Evolutionary conservation across 2,888 invertebrate genomes (phyloP).

Genomic region (Eustalomyia histrio): DNA sequence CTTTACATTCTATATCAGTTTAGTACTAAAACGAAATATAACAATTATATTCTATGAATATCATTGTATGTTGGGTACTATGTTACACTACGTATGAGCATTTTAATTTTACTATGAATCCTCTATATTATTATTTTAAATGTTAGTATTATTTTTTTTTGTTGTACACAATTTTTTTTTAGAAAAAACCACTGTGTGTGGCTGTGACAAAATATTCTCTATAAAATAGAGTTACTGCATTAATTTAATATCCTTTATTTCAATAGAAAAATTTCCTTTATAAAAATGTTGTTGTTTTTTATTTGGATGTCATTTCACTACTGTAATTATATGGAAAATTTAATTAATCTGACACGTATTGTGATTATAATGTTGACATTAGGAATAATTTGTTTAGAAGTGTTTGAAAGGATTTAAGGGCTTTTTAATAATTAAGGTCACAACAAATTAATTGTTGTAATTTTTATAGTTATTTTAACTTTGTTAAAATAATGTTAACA

Average conservation of each 20-base stretch:
- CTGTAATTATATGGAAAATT: constrained; percentile 17
- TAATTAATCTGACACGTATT: constrained; percentile 42
- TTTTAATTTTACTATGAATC: constrained; percentile 5
- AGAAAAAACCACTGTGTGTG: constrained; percentile 20
- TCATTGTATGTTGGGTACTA: not conserved
- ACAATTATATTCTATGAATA: not conserved
- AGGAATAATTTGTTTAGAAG: constrained; percentile 1
- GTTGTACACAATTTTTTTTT: constrained; percentile 34
- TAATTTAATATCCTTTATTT: constrained; percentile 57
- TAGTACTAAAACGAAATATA: not conserved
- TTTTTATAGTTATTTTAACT: too few species aligned
- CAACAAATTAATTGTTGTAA: not conserved
- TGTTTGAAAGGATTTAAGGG: not conserved
- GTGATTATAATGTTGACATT: constrained; percentile 39
- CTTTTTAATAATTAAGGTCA: constrained; percentile 9
- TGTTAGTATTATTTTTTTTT: not conserved
- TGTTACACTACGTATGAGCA: not conserved
- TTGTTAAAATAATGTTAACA: too few species aligned
- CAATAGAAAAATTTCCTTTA: constrained; percentile 17
- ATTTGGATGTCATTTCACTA: constrained; percentile 8
- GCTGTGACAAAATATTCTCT: not conserved
- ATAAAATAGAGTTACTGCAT: constrained; percentile 43
- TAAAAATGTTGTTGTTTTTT: not conserved
- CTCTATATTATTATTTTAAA: constrained; percentile 1
- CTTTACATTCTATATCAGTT: constrained; percentile 12